Percentiles rank a stretch among this genome's conserved stretches.
phyloP scores from a whole-genome alignment of 2,888 invertebrate genomes.

The Lamellibrachia columna region DNA sequence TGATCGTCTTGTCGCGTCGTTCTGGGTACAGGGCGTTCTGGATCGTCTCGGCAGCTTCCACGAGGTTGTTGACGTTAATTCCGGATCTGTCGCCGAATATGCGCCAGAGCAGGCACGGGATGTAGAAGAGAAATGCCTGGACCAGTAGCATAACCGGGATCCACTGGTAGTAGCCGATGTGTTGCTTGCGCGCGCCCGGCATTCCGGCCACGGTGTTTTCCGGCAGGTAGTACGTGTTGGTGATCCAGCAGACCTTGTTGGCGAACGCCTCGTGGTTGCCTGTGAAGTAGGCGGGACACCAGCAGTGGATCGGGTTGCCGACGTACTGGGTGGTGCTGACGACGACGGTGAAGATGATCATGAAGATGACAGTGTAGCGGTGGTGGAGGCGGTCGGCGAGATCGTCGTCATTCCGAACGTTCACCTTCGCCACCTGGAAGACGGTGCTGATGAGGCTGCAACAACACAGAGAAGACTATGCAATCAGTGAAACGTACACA shows the following conservation, averaged over 20 bases:
- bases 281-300: slow-evolving; percentile 59
- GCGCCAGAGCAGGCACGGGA: slow-evolving; percentile 68
- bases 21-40: slow-evolving; percentile 34
- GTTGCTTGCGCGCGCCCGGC: slow-evolving; percentile 33
- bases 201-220: slow-evolving; percentile 34
- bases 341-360: slow-evolving; percentile 64
- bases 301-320: slow-evolving; percentile 65
- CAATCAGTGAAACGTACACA: background rate
- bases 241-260: slow-evolving; percentile 47
- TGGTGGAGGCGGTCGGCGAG: slow-evolving; percentile 63
- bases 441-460: slow-evolving; percentile 40
- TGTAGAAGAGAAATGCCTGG: slow-evolving; percentile 68
- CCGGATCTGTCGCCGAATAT: slow-evolving; percentile 65
- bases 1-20: slow-evolving; percentile 31
- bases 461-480: background rate
- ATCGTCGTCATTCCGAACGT: slow-evolving; percentile 65
- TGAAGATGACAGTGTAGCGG: slow-evolving; percentile 62
- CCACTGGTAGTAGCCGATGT: slow-evolving; percentile 59
- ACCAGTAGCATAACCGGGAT: slow-evolving; percentile 65
- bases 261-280: slow-evolving; percentile 44
- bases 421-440: slow-evolving; percentile 58
- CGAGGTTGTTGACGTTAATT: slow-evolving; percentile 40
- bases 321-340: slow-evolving; percentile 65
- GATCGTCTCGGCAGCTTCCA: slow-evolving; percentile 35
- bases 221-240: slow-evolving; percentile 46